Conservation (phyloP, 2,113 vertebrate genomes). For the Enhydra lutris region DNA sequence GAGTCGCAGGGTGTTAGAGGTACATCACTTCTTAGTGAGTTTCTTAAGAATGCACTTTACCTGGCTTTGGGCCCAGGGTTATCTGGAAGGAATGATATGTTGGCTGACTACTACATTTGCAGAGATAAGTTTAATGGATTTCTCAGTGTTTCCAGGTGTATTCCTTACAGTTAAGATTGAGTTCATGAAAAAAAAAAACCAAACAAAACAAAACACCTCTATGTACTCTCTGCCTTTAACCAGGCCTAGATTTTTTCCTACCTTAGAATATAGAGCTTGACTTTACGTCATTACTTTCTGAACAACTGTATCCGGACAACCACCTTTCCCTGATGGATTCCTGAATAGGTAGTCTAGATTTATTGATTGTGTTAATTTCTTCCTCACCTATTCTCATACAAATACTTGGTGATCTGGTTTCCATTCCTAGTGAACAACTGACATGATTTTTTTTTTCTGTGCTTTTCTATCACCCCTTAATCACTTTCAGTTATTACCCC, state of each 20-base stretch:
- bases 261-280: neutral
- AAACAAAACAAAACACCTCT: neutral
- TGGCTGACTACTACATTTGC: conserved; percentile 17
- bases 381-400: neutral
- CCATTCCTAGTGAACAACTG: neutral
- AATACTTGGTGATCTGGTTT: neutral
- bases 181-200: neutral
- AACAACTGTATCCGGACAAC: neutral
- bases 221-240: neutral
- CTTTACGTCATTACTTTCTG: neutral
- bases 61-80: conserved; percentile 17
- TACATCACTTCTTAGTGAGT: neutral
- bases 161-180: neutral
- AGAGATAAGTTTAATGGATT: conserved; percentile 33
- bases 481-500: neutral
- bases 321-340: neutral
- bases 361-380: neutral
- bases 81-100: neutral
- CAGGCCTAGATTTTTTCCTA: neutral
- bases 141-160: conserved; percentile 27
- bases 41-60: neutral
- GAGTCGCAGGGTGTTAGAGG: neutral
- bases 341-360: neutral
- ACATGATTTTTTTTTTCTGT: neutral
- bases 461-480: neutral